These are phyloP conservation scores for Megamerina dolium DNA, from an alignment of 2,888 invertebrate genomes.

Conservation along the genomic window DNA sequence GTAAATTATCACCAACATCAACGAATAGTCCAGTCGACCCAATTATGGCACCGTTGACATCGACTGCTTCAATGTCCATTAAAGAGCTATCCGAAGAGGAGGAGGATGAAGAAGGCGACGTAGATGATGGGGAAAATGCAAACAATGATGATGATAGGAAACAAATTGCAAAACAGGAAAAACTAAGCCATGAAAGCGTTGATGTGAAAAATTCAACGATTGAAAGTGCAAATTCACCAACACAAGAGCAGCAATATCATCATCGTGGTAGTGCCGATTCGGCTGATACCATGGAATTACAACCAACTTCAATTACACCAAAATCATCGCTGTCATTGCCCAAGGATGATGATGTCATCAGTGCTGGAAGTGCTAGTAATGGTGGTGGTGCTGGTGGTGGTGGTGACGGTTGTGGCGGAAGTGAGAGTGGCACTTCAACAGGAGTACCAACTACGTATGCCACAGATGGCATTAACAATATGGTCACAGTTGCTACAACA, in stretches of 20 bases:
- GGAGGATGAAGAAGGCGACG: conserved; percentile 15
- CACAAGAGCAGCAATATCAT: conserved; percentile 15
- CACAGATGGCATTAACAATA: conserved; percentile 7
- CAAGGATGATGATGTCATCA: conserved; percentile 29
- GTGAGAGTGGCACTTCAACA: conserved; percentile 32
- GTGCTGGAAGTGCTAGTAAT: conserved; percentile 17
- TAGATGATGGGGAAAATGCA: conserved; percentile 17
- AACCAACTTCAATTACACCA: conserved; percentile 23
- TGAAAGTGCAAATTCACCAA: background rate
- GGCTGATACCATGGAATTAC: conserved; percentile 22
- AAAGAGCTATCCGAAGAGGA: conserved; percentile 41
- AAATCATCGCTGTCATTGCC: conserved; percentile 41
- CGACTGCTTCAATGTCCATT: conserved; percentile 38
- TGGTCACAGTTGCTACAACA: conserved; percentile 8
- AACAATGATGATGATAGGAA: conserved; percentile 11
- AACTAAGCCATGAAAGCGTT: conserved; percentile 15
- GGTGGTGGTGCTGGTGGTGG: background rate
- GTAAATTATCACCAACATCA: conserved; percentile 31
- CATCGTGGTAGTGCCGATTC: conserved; percentile 33
- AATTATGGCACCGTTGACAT: conserved; percentile 26
- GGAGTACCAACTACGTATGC: conserved; percentile 10
- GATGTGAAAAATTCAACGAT: background rate
- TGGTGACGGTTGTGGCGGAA: too few relatives aligned
- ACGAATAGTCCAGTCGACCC: conserved; percentile 30
- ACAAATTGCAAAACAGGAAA: too few relatives aligned